These are phyloP conservation scores for Xenopus tropicalis DNA, from an alignment of 2,113 vertebrate species.

Conservation along the genomic window DNA sequence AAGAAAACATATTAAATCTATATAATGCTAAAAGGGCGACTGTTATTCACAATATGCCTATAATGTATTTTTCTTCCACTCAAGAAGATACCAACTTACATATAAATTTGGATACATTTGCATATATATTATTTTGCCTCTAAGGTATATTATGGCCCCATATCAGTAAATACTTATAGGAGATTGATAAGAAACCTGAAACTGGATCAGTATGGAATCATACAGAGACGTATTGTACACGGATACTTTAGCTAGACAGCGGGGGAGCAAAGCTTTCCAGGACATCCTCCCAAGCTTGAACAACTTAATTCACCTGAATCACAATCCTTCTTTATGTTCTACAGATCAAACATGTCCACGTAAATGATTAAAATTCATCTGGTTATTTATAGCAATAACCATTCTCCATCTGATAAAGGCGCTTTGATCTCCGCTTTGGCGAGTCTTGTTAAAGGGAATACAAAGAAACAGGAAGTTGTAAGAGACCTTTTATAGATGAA, in stretches of 20 bases:
- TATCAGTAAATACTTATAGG: no score
- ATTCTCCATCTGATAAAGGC: constrained; percentile 24
- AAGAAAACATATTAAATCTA: no score
- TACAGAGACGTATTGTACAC: neutral
- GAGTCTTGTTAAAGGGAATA: constrained; percentile 21
- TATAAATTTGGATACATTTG: no score
- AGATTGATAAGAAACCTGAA: neutral
- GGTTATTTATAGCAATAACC: constrained; percentile 21
- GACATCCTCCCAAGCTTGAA: neutral
- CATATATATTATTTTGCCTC: no score
- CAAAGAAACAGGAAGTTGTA: constrained; percentile 19
- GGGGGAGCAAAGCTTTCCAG: neutral
- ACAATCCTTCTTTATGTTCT: constrained; percentile 14
- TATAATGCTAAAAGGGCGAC: no score
- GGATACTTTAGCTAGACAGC: neutral
- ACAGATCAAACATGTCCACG: neutral
- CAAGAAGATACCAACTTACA: no score
- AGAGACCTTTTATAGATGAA: constrained; percentile 19
- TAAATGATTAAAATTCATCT: constrained; percentile 19
- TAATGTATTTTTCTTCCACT: no score
- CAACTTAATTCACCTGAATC: constrained; percentile 19
- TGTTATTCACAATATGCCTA: no score
- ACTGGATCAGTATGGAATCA: neutral
- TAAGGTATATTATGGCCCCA: no score
- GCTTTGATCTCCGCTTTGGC: constrained; percentile 19